A percentile compares a stretch with the other conserved stretches of the same genome.
Conservation (phyloP, 2,888 invertebrate genomes). For the Tiliacea aurago region DNA sequence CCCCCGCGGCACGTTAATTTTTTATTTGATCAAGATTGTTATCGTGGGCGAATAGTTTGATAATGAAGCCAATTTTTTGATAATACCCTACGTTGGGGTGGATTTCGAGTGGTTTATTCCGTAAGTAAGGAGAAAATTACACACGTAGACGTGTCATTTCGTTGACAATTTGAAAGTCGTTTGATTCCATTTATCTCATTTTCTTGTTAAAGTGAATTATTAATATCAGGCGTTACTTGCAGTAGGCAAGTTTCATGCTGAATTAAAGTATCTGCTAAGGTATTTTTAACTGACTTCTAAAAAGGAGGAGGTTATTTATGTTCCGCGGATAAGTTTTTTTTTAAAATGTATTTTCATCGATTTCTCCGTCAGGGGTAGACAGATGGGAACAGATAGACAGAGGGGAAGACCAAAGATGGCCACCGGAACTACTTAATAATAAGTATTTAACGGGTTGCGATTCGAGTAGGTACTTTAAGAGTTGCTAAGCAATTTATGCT, state of each 20-base stretch:
- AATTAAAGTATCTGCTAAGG: not conserved
- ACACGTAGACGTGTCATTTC: slow-evolving; percentile 84
- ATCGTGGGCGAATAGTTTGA: slow-evolving; percentile 83
- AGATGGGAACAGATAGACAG: no score
- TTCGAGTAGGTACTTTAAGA: no score
- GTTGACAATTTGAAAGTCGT: slow-evolving; percentile 83
- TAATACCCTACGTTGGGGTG: slow-evolving; percentile 80
- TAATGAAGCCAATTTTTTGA: slow-evolving; percentile 90
- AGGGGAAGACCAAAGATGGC: no score
- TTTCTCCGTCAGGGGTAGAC: no score
- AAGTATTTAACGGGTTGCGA: no score
- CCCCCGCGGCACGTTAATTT: slow-evolving; percentile 83
- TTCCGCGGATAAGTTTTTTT: no score
- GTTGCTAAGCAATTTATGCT: no score
- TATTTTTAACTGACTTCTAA: no score
- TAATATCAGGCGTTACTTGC: slow-evolving; percentile 65
- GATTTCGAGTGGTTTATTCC: slow-evolving; percentile 78
- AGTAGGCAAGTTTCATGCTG: not conserved
- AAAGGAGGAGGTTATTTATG: no score
- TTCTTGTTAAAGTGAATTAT: slow-evolving; percentile 76
- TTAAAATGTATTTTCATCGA: no score
- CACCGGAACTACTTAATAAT: no score
- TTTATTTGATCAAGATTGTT: slow-evolving; percentile 88
- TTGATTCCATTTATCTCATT: slow-evolving; percentile 86
- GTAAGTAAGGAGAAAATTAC: slow-evolving; percentile 83